Evolutionary conservation across 2,797 vertebrate species (phyloP), one percentile per base, ranked within the genome.

Genomic region (Acipenser oxyrinchus): DNA sequence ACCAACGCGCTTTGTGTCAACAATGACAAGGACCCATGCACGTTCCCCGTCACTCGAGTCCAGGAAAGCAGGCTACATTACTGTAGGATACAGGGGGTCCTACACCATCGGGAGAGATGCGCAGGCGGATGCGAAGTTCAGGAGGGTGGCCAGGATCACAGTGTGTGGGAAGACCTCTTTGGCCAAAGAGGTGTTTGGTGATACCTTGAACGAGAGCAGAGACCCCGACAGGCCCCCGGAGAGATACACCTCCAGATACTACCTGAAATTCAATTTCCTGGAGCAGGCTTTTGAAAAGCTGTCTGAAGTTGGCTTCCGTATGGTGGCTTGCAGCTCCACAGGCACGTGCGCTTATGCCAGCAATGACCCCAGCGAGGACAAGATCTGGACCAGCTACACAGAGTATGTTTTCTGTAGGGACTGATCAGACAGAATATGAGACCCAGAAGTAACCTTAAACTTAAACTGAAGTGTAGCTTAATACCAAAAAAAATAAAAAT

Each of bases 321-420:
- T 97, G 93, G 93, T 93, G 78, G 93, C 93, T 63, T 95, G 94
- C 83, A 96, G 92, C 83, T 95, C 94, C 76, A 93, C 93, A 0
- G 94, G 94, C 74, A 95, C 92, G 68, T 96, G 93, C 81, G 91
- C 93, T 62, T 93, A 92, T 73, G 91, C 92, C 81, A 94, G 93
- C 23, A 91, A 82, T 5, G 93, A 97, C 61, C 94, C 94, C 67
- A 92, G 87, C 73, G 94, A 96, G 62, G 94, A 97, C 89, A 95
- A 94, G 86, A 92, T 96, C 72, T 97, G 94, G 94, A 96, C 94
- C 64, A 96, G 94, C 86, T 97, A 96, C 84, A 96, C 94, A 49
- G 94, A 98, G 82, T 96, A 96, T 65, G 93, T 96, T 78, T 98
- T 97, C 83, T 94, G 93, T 71, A 89, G 93, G 81, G 92, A 96